A percentile compares a stretch with the other conserved stretches of the same genome.
Evolutionary conservation across 2,888 invertebrate genomes (phyloP).

Genomic region (Capitulum mitella): DNA sequence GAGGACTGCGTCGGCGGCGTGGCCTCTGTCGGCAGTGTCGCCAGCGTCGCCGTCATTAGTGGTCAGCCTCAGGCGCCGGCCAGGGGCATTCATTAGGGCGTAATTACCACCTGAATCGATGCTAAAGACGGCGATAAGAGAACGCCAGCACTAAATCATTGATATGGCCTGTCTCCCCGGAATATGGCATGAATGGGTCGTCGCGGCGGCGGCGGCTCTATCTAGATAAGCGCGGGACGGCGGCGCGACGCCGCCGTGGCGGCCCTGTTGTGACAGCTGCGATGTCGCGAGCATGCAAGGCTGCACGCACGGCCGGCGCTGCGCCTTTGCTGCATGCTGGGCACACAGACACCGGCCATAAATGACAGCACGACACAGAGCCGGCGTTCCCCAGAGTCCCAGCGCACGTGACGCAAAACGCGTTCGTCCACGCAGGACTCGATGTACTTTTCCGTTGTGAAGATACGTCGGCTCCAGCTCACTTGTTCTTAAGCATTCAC

Average conservation of each 20-base stretch:
- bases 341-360: too few relatives aligned
- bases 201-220: too few relatives aligned
- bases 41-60: not conserved
- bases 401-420: too few relatives aligned
- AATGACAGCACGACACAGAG: too few relatives aligned
- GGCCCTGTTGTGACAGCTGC: not conserved
- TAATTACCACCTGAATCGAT: slow-evolving; percentile 25
- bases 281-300: not conserved
- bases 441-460: too few relatives aligned
- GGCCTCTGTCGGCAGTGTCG: not conserved
- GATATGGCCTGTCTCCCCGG: slow-evolving; percentile 8
- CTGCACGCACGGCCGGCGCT: not conserved
- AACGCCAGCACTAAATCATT: not conserved
- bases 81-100: slow-evolving; percentile 5
- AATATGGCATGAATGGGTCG: not conserved
- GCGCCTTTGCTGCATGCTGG: not conserved
- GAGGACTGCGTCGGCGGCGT: not conserved
- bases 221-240: too few relatives aligned
- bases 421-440: too few relatives aligned
- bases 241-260: too few relatives aligned
- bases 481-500: too few relatives aligned
- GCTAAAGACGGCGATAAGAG: slow-evolving; percentile 21
- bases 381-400: too few relatives aligned
- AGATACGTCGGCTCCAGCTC: too few relatives aligned
- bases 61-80: not conserved